Evolutionary conservation across 2,113 vertebrate species (phyloP), one percentile per base, ranked within the genome.

Genomic region (Nannospalax galili): DNA sequence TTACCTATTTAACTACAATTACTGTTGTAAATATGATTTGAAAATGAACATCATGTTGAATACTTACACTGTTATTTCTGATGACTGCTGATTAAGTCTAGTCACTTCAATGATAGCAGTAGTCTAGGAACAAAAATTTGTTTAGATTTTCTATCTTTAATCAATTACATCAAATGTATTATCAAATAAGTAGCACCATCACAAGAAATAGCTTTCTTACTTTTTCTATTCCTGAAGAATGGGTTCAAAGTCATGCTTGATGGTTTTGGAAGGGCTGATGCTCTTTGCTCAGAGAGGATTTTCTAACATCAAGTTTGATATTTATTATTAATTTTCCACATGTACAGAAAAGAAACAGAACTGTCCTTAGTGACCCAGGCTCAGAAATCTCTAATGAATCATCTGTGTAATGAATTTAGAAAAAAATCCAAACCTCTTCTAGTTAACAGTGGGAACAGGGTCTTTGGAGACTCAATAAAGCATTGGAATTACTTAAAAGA

Each of bases 351-450:
- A 88, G n/a, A 75, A 96, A 88, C 7, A 40, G 35, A 93, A 60
- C 15, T 62, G 65, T 73, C 88, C 30, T 89, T 72, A 45, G 84
- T 91, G 84, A 91, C 42, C 12, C n/a, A 72, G 32, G 9, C 58
- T 91, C 5, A 85, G 65, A 80, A 91, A 67, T 64, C 7, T 16
- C 26, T 93, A 93, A 91, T 93, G 75, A 92, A 42, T 81, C 65
- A 82, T 92, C 52, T 90, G 26, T 79, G 14, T 88, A 92, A 92
- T 67, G 30, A 88, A 45, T 45, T 88, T 93, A n/a, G 26, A 9
- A n/a, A 12, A 37, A 90, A 52, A 45, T 65, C 20, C 37, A 62
- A 88, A 78, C 3, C 6, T 79, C 26, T 20, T 9, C 4, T 28
- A 58, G 10, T 58, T 52, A 77, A 64, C 30, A 70, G 22, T 77